Evolutionary conservation across 1,140 invertebrate genomes (phyloP).

Genomic region (Drosophila nigromelanica): DNA sequence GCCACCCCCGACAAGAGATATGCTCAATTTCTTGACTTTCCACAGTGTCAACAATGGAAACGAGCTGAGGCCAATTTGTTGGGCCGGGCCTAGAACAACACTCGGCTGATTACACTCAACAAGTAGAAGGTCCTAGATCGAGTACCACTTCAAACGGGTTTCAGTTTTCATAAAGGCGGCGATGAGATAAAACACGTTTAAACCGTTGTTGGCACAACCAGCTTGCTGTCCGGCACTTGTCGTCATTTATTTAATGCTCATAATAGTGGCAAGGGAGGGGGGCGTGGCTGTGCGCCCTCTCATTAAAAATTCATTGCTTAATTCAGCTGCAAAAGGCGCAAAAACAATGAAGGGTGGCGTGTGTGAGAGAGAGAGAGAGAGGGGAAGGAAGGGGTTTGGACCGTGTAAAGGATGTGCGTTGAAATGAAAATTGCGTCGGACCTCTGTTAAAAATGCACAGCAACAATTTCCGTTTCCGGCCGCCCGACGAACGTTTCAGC

Average conservation of each 20-base stretch:
- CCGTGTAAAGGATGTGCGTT: neutral
- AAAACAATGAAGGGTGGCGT: slow-evolving; percentile 6
- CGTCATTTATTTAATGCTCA: slow-evolving; percentile 33
- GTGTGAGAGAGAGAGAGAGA: no score
- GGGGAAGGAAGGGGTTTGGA: neutral
- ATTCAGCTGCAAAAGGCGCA: slow-evolving; percentile 23
- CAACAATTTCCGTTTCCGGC: slow-evolving; percentile 79
- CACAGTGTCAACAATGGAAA: neutral
- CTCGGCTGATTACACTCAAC: slow-evolving; percentile 47
- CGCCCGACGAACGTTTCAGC: slow-evolving; percentile 49
- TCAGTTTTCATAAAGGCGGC: slow-evolving; percentile 26
- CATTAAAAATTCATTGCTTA: slow-evolving; percentile 74
- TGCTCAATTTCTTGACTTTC: no score
- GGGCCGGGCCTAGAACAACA: slow-evolving; percentile 15
- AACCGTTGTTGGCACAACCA: slow-evolving; percentile 14
- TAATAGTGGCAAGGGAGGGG: neutral
- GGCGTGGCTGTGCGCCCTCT: neutral
- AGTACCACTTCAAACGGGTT: slow-evolving; percentile 31
- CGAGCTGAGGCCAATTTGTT: no score
- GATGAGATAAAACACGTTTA: slow-evolving; percentile 41
- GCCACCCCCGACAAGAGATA: neutral
- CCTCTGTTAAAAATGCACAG: slow-evolving; percentile 78
- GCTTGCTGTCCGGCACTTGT: neutral
- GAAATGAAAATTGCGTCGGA: slow-evolving; percentile 49
- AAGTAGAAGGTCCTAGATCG: slow-evolving; percentile 9